Conservation (phyloP, 2,797 vertebrate genomes). For the Pseudochromis fuscus region DNA sequence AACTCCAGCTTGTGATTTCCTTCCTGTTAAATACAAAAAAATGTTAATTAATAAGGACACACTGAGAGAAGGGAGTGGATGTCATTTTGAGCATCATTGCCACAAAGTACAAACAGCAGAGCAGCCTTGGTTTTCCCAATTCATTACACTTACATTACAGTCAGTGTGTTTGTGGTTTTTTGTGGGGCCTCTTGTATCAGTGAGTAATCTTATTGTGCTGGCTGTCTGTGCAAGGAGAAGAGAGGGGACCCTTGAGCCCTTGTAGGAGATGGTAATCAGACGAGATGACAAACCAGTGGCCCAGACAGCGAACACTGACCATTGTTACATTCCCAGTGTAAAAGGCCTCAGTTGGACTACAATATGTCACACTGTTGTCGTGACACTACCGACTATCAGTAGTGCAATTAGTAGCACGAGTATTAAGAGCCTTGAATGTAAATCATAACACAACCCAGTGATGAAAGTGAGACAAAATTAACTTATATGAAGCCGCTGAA, state of each 20-base stretch:
- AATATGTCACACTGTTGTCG: constrained; percentile 44
- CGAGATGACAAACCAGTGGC: constrained; percentile 72
- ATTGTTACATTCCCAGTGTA: constrained; percentile 55
- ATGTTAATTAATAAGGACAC: background rate
- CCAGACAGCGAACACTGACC: constrained; percentile 64
- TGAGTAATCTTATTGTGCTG: constrained; percentile 67
- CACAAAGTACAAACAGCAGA: constrained; percentile 13
- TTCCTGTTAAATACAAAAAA: too few species aligned
- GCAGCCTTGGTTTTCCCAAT: constrained; percentile 15
- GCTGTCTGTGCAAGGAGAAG: constrained; percentile 56
- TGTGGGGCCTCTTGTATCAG: constrained; percentile 43
- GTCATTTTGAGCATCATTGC: constrained; percentile 12
- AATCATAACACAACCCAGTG: background rate
- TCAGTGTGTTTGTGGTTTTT: constrained; percentile 34
- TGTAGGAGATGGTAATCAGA: constrained; percentile 73
- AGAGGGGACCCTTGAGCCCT: constrained; percentile 69
- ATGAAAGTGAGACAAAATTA: constrained; percentile 15
- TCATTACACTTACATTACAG: constrained; percentile 37
- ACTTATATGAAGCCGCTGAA: background rate
- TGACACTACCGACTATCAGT: constrained; percentile 6
- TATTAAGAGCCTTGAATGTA: constrained; percentile 4
- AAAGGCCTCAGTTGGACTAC: constrained; percentile 48
- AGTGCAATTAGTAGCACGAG: background rate
- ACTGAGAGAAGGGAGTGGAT: background rate
- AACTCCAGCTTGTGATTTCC: too few species aligned